Percentiles rank a stretch among this genome's conserved stretches.
Conservation (phyloP, 2,888 invertebrate species). For the Perizoma affinitatum region DNA sequence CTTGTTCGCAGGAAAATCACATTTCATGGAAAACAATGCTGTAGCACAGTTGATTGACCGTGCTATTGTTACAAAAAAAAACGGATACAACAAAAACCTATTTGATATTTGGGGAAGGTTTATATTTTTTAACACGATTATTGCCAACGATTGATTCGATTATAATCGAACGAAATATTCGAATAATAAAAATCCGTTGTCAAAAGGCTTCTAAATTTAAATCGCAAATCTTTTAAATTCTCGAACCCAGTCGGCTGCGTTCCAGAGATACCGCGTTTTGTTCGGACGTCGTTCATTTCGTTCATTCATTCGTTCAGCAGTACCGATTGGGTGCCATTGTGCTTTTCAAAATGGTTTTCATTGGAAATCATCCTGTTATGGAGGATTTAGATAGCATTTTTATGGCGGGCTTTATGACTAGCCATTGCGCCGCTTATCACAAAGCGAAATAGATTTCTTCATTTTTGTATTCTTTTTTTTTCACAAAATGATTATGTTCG, state of each 20-base stretch:
- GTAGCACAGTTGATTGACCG: slow-evolving; percentile 3
- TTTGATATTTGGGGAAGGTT: neutral
- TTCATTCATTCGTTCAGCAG: slow-evolving; percentile 32
- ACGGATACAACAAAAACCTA: neutral
- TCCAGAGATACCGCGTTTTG: slow-evolving; percentile 49
- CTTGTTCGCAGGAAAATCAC: too few species aligned
- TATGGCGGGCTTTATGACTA: slow-evolving; percentile 3
- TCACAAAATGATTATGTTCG: too few species aligned
- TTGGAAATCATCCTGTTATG: slow-evolving; percentile 16
- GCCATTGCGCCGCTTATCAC: neutral
- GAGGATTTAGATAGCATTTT: slow-evolving; percentile 13
- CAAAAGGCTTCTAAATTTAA: slow-evolving; percentile 29
- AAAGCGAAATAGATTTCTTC: too few species aligned
- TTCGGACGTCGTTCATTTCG: slow-evolving; percentile 33
- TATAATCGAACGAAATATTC: slow-evolving; percentile 15
- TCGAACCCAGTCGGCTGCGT: slow-evolving; percentile 40
- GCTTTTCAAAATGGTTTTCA: slow-evolving; percentile 23
- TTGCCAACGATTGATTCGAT: slow-evolving; percentile 14
- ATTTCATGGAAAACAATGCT: neutral
- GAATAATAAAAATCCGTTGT: slow-evolving; percentile 26
- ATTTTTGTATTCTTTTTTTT: too few species aligned
- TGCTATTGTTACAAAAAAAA: slow-evolving; percentile 7
- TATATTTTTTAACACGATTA: neutral
- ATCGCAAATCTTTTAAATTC: slow-evolving; percentile 27
- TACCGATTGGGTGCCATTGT: slow-evolving; percentile 26